These are phyloP conservation scores for Drosophila tani DNA, from an alignment of 1,140 invertebrate genomes.

Conservation along the genomic window DNA sequence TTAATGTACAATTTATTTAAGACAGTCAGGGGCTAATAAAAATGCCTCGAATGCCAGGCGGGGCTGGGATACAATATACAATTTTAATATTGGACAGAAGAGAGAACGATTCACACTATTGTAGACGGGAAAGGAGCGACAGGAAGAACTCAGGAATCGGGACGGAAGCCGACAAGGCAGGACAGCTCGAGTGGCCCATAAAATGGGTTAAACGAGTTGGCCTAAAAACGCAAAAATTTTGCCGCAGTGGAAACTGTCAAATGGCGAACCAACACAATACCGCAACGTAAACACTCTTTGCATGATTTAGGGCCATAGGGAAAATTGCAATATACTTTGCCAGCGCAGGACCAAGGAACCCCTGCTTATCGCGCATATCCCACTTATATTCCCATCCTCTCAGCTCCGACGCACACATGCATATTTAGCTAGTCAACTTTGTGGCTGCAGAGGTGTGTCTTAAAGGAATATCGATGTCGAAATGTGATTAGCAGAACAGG, in stretches of 20 bases:
- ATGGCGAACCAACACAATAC: conserved; percentile 50
- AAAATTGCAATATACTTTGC: conserved; percentile 53
- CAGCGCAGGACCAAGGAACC: conserved; percentile 1
- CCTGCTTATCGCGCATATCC: conserved; percentile 5
- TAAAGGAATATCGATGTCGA: conserved; percentile 67
- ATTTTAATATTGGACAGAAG: conserved; percentile 26
- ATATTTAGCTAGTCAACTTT: conserved; percentile 50
- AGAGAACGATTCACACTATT: conserved; percentile 58
- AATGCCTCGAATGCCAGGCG: conserved; percentile 59
- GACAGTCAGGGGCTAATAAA: conserved; percentile 74
- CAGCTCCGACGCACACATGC: conserved; percentile 35
- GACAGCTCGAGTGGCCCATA: conserved; percentile 27
- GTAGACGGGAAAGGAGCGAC: background rate
- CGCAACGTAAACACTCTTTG: conserved; percentile 67
- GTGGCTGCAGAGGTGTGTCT: conserved; percentile 50
- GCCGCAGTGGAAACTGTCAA: conserved; percentile 71
- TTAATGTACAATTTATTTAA: conserved; percentile 81
- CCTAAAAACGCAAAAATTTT: conserved; percentile 75
- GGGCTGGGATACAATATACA: conserved; percentile 34
- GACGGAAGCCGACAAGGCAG: background rate
- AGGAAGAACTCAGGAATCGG: conserved; percentile 20
- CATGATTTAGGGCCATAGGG: conserved; percentile 74
- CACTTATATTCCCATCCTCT: conserved; percentile 6
- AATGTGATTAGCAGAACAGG: conserved; percentile 69
- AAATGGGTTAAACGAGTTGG: conserved; percentile 78